Evolutionary conservation across 64 coral and sea anemone genomes (phyloP), one percentile per base, ranked within the genome.

Genomic region (Orbicella faveolata): DNA sequence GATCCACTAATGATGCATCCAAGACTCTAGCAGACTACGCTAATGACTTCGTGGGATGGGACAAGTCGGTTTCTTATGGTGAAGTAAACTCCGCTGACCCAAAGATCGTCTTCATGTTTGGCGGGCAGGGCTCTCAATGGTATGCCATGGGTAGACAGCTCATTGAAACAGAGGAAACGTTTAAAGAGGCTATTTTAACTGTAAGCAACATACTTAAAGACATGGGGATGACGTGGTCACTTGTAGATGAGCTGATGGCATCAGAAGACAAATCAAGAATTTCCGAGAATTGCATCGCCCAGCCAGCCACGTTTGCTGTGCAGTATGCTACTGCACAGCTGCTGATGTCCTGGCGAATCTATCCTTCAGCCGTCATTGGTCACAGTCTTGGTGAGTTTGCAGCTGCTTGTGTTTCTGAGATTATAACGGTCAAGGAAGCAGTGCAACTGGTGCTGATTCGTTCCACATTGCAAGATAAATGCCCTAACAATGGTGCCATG

Each of bases 321-420:
- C 95, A 96, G n/a, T 93, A 90, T 65, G 95, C 88, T 9, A 93
- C 89, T 23, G 92, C 91, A 16, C 65, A 72, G n/a, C 57, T 96
- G 2, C 20, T 96, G 53, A 87, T 70, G 55, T 96, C 95, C 33
- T 96, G 95, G 95, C 78, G 76, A 63, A 83, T 96, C 15, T 52
- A 44, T n/a, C 95, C 95, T 6, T 83, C 95, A 4, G 95, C 91
- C 69, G 91, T 96, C 20, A 66, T 96, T 77, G 95, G 95, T 0
- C 95, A 96, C 53, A 96, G 95, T 83, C 52, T 96, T 21, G 95
- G 95, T 25, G 95, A 96, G 70, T 81, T 90, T 82, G 88, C 95
- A 30, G 95, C 95, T 20, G 82, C 95, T 4, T 93, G 88, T 74
- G 63, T 76, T 63, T 82, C 89, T 20, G 88, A 73, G 16, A 89